A percentile compares a stretch with the other conserved stretches of the same genome.
These are phyloP conservation scores for Hedychridium roseum DNA, from an alignment of 2,888 invertebrate species.

Conservation along the genomic window DNA sequence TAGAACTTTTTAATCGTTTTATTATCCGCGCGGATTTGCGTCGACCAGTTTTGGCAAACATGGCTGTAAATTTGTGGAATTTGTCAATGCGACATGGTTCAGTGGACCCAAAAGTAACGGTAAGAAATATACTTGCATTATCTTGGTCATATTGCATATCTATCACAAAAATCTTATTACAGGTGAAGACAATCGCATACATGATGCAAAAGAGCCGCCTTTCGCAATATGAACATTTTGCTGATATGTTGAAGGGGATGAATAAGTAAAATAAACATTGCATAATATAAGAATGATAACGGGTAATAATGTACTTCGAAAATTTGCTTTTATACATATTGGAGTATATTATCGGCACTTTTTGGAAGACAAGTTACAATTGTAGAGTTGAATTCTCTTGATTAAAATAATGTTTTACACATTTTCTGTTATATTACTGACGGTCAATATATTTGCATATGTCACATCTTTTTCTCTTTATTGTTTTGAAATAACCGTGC, in stretches of 20 bases:
- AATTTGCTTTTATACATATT: too few species aligned
- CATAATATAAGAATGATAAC: not conserved
- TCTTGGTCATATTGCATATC: slow-evolving; percentile 2
- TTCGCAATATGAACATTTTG: slow-evolving; percentile 48
- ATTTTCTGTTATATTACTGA: not conserved
- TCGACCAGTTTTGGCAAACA: slow-evolving; percentile 69
- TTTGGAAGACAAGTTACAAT: slow-evolving; percentile 20
- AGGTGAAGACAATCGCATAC: slow-evolving; percentile 56
- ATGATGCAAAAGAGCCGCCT: slow-evolving; percentile 49
- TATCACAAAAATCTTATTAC: slow-evolving; percentile 20
- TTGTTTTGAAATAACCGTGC: too few species aligned
- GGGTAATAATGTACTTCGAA: too few species aligned
- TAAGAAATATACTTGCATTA: slow-evolving; percentile 37
- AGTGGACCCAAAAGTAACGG: slow-evolving; percentile 67
- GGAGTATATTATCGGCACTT: too few species aligned
- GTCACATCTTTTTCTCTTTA: too few species aligned
- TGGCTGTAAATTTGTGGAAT: slow-evolving; percentile 85
- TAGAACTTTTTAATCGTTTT: slow-evolving; percentile 78
- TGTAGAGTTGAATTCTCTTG: slow-evolving; percentile 15
- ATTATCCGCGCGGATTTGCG: slow-evolving; percentile 72
- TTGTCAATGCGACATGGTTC: slow-evolving; percentile 74
- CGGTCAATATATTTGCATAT: too few species aligned
- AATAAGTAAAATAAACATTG: slow-evolving; percentile 35
- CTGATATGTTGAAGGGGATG: slow-evolving; percentile 51
- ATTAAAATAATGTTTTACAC: not conserved